phyloP scores from a whole-genome alignment of 2,888 invertebrate species.

The Epinotia nisella region DNA sequence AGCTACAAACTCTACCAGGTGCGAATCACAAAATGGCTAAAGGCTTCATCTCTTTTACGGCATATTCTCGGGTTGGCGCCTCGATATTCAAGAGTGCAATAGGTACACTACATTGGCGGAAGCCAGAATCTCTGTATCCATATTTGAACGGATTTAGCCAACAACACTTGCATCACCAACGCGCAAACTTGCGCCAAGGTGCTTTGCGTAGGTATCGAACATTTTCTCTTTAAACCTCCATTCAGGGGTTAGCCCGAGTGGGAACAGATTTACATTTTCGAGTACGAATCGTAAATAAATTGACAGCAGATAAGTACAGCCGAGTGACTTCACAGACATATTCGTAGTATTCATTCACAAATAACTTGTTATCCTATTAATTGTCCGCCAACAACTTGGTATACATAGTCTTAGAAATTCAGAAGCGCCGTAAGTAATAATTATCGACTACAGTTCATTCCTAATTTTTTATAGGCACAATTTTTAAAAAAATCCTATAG shows the following conservation, averaged over 20 bases:
- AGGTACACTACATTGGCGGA: slow-evolving; percentile 54
- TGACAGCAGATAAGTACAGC: neutral
- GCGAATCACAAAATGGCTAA: slow-evolving; percentile 10
- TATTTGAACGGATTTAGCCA: slow-evolving; percentile 71
- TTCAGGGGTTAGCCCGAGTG: slow-evolving; percentile 3
- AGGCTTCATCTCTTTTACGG: slow-evolving; percentile 10
- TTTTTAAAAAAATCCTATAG: too few species aligned
- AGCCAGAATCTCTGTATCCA: slow-evolving; percentile 66
- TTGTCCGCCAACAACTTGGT: too few species aligned
- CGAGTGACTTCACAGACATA: neutral
- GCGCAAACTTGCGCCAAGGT: slow-evolving; percentile 60
- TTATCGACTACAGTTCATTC: too few species aligned
- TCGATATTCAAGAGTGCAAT: slow-evolving; percentile 59
- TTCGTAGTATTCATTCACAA: neutral
- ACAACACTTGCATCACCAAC: slow-evolving; percentile 60
- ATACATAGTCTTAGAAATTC: too few species aligned
- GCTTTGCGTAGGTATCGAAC: slow-evolving; percentile 61
- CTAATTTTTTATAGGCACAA: too few species aligned
- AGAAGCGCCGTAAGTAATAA: too few species aligned
- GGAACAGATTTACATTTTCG: slow-evolving; percentile 5
- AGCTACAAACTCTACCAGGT: neutral
- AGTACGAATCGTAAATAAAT: neutral
- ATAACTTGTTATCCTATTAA: too few species aligned
- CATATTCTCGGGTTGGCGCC: slow-evolving; percentile 54
- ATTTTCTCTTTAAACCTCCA: slow-evolving; percentile 54